Evolutionary conservation across 2,113 vertebrate species (phyloP).

Genomic region (Dasyurus viverrinus): DNA sequence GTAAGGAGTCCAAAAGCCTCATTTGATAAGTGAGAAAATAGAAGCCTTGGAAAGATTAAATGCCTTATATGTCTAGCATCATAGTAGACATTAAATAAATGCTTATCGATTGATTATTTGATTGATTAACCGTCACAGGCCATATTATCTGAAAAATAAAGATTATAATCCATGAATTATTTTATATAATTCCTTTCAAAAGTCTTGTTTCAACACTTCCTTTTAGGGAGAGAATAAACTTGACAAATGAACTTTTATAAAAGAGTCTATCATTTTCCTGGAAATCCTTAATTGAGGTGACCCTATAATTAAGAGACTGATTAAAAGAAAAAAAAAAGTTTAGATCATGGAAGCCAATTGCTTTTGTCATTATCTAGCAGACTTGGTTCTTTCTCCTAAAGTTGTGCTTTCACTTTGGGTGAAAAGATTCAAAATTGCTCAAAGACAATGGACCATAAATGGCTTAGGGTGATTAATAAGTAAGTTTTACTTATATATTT

Average conservation of each 20-base stretch:
- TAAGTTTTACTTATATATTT: conserved; percentile 60
- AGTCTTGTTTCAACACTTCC: background rate
- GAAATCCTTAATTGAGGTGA: conserved; percentile 27
- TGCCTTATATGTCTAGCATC: background rate
- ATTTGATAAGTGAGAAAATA: background rate
- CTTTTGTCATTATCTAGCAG: conserved; percentile 53
- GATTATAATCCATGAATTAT: background rate
- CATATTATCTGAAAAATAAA: background rate
- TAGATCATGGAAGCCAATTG: conserved; percentile 29
- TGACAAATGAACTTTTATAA: background rate
- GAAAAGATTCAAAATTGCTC: conserved; percentile 69
- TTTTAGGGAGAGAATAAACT: background rate
- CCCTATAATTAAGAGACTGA: conserved; percentile 32
- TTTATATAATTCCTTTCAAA: background rate
- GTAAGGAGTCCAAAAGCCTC: background rate
- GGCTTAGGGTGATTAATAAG: conserved; percentile 71
- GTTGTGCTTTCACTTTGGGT: conserved; percentile 60
- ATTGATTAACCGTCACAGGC: background rate
- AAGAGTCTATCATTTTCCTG: background rate
- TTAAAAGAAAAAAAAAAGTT: background rate
- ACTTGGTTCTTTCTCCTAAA: conserved; percentile 43
- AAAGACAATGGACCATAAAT: conserved; percentile 73
- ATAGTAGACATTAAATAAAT: background rate
- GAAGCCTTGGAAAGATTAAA: background rate
- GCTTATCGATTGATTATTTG: background rate